Percentiles rank a stretch among this genome's conserved stretches.
phyloP scores from a whole-genome alignment of 2,113 vertebrate species.

The Gulo gulo region DNA sequence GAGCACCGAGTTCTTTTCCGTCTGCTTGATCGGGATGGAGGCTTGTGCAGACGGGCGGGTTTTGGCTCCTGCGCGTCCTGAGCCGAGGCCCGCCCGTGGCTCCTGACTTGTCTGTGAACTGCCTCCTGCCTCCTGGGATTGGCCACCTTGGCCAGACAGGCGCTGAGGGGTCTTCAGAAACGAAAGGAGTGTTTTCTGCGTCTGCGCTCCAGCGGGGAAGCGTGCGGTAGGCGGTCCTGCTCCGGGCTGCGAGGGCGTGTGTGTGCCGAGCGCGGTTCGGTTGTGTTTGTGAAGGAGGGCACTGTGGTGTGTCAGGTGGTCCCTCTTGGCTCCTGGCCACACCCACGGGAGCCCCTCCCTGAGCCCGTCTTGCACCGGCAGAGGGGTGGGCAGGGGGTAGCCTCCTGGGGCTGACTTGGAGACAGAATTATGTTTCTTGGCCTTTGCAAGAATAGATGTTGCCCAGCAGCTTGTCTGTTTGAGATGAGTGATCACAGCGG shows the following conservation, averaged over 20 bases:
- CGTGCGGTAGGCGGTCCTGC: not conserved
- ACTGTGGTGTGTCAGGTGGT: not conserved
- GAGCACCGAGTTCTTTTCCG: not conserved
- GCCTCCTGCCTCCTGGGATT: not conserved
- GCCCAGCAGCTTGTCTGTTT: not conserved
- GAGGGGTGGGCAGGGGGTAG: fast-evolving
- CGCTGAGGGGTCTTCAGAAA: not conserved
- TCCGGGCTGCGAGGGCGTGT: fast-evolving
- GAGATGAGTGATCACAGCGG: not conserved
- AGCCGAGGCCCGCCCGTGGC: fast-evolving
- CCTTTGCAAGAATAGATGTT: not conserved
- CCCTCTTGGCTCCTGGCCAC: not conserved
- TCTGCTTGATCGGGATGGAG: fast-evolving
- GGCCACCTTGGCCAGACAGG: not conserved
- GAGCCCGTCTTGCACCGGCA: fast-evolving
- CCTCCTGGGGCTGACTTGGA: not conserved
- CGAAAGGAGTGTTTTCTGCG: too few species aligned
- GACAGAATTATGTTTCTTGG: not conserved
- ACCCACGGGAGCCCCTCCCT: not conserved
- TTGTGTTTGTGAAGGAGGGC: not conserved
- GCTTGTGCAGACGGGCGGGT: not conserved
- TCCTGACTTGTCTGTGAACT: not conserved
- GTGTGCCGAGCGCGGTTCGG: not conserved
- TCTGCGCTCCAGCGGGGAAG: fast-evolving
- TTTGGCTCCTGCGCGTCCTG: too few species aligned